Percentiles rank a stretch among this genome's conserved stretches.
phyloP scores from a whole-genome alignment of 2,113 vertebrate genomes.

The Fulmarus glacialis region DNA sequence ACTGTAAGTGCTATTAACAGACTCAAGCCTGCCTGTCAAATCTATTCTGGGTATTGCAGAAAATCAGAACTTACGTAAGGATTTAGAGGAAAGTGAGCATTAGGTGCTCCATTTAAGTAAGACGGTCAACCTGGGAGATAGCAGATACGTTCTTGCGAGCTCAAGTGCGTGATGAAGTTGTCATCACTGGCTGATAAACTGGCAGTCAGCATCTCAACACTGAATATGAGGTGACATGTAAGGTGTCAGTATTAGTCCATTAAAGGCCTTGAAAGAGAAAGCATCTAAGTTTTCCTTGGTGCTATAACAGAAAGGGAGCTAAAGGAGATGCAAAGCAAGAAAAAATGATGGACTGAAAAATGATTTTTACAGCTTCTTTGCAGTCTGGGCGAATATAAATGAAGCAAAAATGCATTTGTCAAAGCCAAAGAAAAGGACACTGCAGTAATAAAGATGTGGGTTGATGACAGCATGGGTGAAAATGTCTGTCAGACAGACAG shows the following conservation, averaged over 20 bases:
- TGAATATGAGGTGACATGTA: background rate
- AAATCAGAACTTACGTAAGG: background rate
- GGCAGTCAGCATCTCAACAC: background rate
- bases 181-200: background rate
- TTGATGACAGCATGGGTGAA: background rate
- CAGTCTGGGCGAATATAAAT: conserved; percentile 7
- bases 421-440: conserved; percentile 39
- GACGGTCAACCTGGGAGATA: background rate
- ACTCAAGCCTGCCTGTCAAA: background rate
- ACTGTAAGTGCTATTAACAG: background rate
- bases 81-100: background rate
- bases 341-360: conserved; percentile 38
- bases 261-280: background rate
- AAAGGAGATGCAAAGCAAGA: conserved; percentile 2
- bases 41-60: background rate
- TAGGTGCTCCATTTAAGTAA: background rate
- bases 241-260: background rate
- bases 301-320: background rate
- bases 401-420: conserved; percentile 47
- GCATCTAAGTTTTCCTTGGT: background rate
- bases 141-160: background rate
- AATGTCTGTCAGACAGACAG: background rate
- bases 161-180: background rate
- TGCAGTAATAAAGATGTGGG: conserved; percentile 12
- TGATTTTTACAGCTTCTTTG: background rate